Base-by-base conservation (phyloP, 1,140 invertebrate genomes). In the Dolichoris vasculosae region DNA sequence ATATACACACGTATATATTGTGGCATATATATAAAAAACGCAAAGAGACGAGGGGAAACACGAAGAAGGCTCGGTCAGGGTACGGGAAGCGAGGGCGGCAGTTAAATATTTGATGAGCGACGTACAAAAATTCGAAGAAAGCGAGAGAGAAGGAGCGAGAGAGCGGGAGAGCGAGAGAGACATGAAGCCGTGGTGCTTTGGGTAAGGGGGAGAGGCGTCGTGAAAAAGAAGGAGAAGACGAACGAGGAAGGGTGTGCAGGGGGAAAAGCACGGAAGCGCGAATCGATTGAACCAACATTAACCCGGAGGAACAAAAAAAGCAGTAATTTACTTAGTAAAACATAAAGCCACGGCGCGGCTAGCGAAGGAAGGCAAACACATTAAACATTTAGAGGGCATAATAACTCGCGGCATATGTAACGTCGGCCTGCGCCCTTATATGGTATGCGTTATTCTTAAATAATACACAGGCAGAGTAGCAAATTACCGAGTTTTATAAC, bases 291-390 rank as follows among this genome's bases (percentile, higher is more conserved):
- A 89, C 90, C 89, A 93, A 93, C 91, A 91, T 93, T 92, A 93
- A 92, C 91, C 90, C 88, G 88, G 91, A 89, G 91, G 91, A 91
- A 91, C 90, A 91, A 92, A 90, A 91, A 91, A 93, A 93, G 93
- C 91, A 93, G 92, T 93, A 93, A 93, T 93, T 93, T 92, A 93
- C 92, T 93, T 93, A 93, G 92, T 93, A 93, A 93, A 93, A 93
- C 91, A 93, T 93, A 93, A 93, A 93, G 92, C 91, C 91, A 90
- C 91, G 90, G 71, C 63, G 26, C 59, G 71, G 84, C 78, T 90
- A 91, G 90, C 91, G 90, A 92, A 93, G 92, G 92, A 93, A 93
- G 92, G 92, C 93, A 93, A 93, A 93, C 93, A 93, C 92, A 93
- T 93, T 93, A 93, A 93, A 93, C 92, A 93, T 93, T 93, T 93